These are phyloP conservation scores for Villa cingulata DNA, from an alignment of 2,888 invertebrate genomes.

Conservation along the genomic window DNA sequence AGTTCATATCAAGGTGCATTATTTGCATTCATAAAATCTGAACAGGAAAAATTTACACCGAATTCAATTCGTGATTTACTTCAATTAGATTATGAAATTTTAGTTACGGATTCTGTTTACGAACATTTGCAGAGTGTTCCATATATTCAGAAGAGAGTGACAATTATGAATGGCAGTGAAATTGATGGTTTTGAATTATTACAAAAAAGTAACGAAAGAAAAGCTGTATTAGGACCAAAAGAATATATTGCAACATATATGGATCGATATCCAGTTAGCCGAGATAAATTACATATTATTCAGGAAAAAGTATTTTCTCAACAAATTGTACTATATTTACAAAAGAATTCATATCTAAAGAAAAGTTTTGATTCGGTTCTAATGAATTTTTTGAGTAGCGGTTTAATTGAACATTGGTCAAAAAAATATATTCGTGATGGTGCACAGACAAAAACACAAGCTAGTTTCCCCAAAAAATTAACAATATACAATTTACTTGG, in stretches of 20 bases:
- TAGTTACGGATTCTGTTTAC: slow-evolving; percentile 16
- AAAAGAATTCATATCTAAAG: not conserved
- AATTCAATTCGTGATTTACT: slow-evolving; percentile 19
- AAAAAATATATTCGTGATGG: not conserved
- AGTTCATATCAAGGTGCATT: slow-evolving; percentile 22
- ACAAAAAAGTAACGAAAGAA: not conserved
- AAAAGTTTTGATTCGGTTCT: not conserved
- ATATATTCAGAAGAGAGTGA: slow-evolving; percentile 13
- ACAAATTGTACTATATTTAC: not conserved
- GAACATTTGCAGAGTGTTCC: slow-evolving; percentile 19
- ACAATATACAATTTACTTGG: not conserved
- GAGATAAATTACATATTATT: not conserved
- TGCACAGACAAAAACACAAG: not conserved
- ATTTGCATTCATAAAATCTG: slow-evolving; percentile 22
- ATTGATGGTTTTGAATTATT: not conserved
- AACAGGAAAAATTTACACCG: slow-evolving; percentile 21
- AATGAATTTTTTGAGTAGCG: not conserved
- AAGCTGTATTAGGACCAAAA: not conserved
- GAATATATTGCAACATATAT: not conserved
- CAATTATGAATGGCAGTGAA: not conserved
- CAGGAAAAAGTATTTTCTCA: slow-evolving; percentile 1
- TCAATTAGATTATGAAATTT: slow-evolving; percentile 18
- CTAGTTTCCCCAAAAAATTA: not conserved
- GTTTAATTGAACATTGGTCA: not conserved
- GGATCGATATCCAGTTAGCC: not conserved